Conservation (phyloP, 2,797 vertebrate species). For the Chiloscyllium punctatum region DNA sequence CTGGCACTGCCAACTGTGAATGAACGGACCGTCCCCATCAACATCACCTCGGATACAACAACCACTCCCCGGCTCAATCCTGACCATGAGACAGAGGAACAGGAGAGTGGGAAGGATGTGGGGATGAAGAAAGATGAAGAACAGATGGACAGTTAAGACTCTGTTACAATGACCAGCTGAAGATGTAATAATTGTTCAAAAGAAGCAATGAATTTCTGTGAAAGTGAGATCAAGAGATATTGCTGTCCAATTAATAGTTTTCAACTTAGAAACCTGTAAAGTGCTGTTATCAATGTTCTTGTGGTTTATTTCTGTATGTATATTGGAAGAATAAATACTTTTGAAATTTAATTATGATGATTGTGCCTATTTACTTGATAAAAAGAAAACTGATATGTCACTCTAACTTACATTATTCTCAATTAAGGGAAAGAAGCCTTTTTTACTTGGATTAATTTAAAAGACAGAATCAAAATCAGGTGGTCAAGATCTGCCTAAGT, state of each 20-base stretch:
- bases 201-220: background rate
- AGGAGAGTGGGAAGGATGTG: background rate
- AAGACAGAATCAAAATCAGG: no score
- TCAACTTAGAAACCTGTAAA: no score
- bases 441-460: no score
- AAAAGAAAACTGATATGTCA: no score
- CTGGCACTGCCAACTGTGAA: slow-evolving; percentile 27
- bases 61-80: background rate
- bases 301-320: background rate
- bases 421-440: no score
- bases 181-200: background rate
- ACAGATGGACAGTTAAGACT: no score
- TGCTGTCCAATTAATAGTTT: no score
- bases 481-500: background rate
- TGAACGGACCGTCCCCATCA: slow-evolving; percentile 46
- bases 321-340: background rate
- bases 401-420: no score
- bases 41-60: slow-evolving; percentile 38
- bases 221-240: background rate
- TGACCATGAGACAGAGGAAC: background rate
- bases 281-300: background rate
- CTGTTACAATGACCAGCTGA: background rate
- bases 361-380: no score
- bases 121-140: background rate
- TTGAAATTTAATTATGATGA: background rate